Conservation (phyloP, 2,888 invertebrate species). For the Entomobrya multifasciata region DNA sequence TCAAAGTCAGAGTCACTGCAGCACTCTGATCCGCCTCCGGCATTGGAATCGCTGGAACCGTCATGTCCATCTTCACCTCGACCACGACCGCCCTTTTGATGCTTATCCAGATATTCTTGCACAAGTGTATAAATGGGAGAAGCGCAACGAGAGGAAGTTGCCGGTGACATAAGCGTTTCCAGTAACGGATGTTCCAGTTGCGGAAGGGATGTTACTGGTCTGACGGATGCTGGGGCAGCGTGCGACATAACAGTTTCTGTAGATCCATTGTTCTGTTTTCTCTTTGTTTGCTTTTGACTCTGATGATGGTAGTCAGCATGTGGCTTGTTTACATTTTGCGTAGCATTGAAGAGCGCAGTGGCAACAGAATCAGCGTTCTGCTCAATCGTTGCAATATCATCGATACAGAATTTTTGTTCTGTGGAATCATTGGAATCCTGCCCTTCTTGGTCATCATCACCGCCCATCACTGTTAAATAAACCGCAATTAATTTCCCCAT, state of each 20-base stretch:
- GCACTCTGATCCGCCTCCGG: slow-evolving; percentile 17
- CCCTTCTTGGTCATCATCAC: background rate
- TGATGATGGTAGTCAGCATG: background rate
- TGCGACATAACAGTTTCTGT: background rate
- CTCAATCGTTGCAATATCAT: slow-evolving; percentile 54
- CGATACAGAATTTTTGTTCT: slow-evolving; percentile 20
- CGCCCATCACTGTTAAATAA: slow-evolving; percentile 3
- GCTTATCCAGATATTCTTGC: background rate
- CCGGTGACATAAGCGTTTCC: slow-evolving; percentile 28
- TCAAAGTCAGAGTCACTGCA: slow-evolving; percentile 61
- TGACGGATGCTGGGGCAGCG: too few relatives aligned
- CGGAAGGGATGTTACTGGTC: slow-evolving; percentile 17
- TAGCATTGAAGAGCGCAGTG: slow-evolving; percentile 43
- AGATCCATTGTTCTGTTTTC: background rate
- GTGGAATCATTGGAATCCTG: background rate
- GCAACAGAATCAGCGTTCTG: slow-evolving; percentile 46
- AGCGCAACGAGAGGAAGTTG: slow-evolving; percentile 26
- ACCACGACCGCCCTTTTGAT: too few relatives aligned
- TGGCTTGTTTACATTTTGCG: background rate
- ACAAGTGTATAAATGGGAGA: slow-evolving; percentile 51
- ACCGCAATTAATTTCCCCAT: too few relatives aligned
- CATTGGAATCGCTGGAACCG: slow-evolving; percentile 37
- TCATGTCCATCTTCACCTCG: slow-evolving; percentile 10
- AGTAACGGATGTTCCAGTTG: slow-evolving; percentile 55
- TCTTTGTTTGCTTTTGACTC: background rate